Conservation (phyloP, 1,140 invertebrate species). For the Rhyacophila brunnea region DNA sequence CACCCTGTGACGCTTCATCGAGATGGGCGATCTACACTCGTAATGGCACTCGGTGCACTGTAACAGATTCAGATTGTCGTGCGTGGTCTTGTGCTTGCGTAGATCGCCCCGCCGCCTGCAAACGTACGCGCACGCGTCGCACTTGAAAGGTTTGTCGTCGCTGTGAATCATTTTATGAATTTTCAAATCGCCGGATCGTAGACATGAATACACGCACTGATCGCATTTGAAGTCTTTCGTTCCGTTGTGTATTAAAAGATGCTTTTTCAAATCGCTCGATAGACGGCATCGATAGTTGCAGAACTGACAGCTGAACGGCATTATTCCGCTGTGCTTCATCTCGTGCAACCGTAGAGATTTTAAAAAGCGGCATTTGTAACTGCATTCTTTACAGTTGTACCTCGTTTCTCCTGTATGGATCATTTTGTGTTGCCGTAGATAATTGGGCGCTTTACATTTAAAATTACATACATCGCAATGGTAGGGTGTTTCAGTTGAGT, state of each 20-base stretch:
- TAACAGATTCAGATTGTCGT: no score
- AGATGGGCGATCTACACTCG: no score
- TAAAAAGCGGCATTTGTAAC: no score
- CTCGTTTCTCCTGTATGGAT: background rate
- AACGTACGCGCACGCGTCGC: background rate
- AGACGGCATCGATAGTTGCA: background rate
- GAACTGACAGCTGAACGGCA: background rate
- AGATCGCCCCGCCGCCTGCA: no score
- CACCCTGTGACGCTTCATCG: no score
- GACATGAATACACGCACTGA: background rate
- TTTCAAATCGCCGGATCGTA: background rate
- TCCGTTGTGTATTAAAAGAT: background rate
- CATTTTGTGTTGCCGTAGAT: background rate
- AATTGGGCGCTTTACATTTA: background rate
- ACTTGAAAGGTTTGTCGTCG: background rate
- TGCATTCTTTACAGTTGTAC: no score
- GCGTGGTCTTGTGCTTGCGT: no score
- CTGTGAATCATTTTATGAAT: background rate
- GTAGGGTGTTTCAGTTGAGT: background rate
- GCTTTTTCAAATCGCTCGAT: background rate
- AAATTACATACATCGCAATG: background rate
- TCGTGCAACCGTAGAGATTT: no score
- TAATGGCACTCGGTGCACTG: no score
- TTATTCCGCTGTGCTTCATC: no score
- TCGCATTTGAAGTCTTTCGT: background rate